These are phyloP conservation scores for Pagrus major DNA, from an alignment of 2,113 vertebrate genomes.

Conservation along the genomic window DNA sequence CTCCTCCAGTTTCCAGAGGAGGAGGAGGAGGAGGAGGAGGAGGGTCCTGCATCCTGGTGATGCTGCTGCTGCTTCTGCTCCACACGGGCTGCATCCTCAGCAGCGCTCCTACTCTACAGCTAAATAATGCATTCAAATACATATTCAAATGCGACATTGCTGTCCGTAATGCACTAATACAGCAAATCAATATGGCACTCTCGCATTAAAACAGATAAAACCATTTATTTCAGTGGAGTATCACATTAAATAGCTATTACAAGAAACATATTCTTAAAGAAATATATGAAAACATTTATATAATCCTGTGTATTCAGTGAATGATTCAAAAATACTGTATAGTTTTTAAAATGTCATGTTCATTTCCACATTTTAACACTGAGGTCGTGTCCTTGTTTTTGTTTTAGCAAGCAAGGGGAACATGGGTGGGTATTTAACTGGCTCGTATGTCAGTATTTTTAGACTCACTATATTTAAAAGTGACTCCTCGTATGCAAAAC, in stretches of 20 bases:
- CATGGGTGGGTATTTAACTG: neutral
- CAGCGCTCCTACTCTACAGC: neutral
- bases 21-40: conserved; percentile 30
- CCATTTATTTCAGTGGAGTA: neutral
- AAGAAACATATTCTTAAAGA: neutral
- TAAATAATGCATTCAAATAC: conserved; percentile 24
- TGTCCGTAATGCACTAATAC: neutral
- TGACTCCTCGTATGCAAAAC: neutral
- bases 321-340: neutral
- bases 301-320: neutral
- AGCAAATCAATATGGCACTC: neutral
- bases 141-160: neutral
- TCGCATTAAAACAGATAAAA: neutral
- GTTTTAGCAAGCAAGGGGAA: neutral
- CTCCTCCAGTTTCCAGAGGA: conserved; percentile 60
- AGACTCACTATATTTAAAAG: neutral
- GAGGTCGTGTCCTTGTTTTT: neutral
- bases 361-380: conserved; percentile 1
- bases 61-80: conserved; percentile 47
- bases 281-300: neutral
- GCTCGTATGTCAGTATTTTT: neutral
- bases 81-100: conserved; percentile 39
- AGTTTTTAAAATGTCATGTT: no score
- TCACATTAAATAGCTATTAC: neutral
- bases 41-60: conserved; percentile 55